Conservation (phyloP, 2,888 invertebrate genomes). For the Eledona agricola region DNA sequence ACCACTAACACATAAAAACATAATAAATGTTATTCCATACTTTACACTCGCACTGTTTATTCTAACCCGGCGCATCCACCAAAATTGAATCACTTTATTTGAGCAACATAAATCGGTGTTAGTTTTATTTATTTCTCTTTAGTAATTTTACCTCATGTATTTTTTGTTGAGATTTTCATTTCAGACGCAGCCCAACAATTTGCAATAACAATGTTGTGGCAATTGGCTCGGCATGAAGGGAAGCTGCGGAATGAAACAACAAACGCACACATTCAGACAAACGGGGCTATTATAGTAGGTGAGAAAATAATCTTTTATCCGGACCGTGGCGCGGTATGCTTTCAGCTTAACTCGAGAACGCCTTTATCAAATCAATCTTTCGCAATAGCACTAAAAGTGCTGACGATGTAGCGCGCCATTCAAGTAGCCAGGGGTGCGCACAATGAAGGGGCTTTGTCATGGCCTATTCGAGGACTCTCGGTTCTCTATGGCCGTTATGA, state of each 20-base stretch:
- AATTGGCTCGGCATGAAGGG: neutral
- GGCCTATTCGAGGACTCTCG: constrained; percentile 54
- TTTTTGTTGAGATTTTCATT: too few species aligned
- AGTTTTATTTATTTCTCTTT: too few species aligned
- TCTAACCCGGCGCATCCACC: too few species aligned
- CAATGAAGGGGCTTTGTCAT: constrained; percentile 58
- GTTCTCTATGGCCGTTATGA: constrained; percentile 44
- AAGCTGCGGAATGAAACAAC: too few species aligned
- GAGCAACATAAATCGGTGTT: too few species aligned
- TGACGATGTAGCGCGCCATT: constrained; percentile 58
- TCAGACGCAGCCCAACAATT: too few species aligned
- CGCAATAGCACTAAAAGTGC: constrained; percentile 58
- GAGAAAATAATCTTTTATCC: constrained; percentile 51
- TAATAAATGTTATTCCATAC: too few species aligned
- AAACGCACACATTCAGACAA: constrained; percentile 35
- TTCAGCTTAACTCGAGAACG: constrained; percentile 54
- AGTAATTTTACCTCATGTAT: too few species aligned
- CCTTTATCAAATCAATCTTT: constrained; percentile 62
- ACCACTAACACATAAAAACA: too few species aligned
- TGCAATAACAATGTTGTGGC: too few species aligned
- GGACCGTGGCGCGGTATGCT: constrained; percentile 44
- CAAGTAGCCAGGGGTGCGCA: constrained; percentile 55
- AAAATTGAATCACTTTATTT: too few species aligned
- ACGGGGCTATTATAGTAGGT: constrained; percentile 41
- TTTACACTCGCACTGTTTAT: too few species aligned